Evolutionary conservation across 2,113 vertebrate species (phyloP), one percentile per base, ranked within the genome.

Genomic region (Vireo altiloquus): DNA sequence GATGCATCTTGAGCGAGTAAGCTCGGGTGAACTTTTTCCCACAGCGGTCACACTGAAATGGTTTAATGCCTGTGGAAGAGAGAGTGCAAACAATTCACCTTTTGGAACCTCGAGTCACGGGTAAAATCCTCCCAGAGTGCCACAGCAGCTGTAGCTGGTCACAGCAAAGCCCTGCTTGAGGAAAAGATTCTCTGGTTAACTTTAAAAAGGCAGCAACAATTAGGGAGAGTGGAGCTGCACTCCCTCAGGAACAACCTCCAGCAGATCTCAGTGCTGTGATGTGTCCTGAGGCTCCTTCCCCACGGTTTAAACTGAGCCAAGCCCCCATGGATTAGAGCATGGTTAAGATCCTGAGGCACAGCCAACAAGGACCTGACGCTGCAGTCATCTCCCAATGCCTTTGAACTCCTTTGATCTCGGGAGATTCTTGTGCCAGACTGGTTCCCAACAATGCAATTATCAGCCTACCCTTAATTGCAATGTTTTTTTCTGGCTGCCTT

Each of bases 11-110:
- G 98, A 99, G 98, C 97, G 99, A 99, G 98, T 99, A 99, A 98
- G 99, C 99, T 98, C 99, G 99, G 98, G 99, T 99, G 98, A 99
- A 99, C 98, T 99, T 99, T 99, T 99, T 99, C 98, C 99, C 99
- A 98, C 99, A 99, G 98, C 99, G 99, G 98, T 99, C 99, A 96
- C 99, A 99, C 98, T 99, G 99, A 99, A 99, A 99, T 97, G 99
- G 99, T 99, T 99, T 99, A 99, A 99, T 99, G 98, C 99, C 99
- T 99, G 96, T 1, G 71, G 95, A 77, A 87, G 63, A 96, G 71
- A 80, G 77, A 90, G 92, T 3, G 46, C 44, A 94, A 52, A 70
- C 49, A 11, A 3, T 82, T 94, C 92, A 87, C 52, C 83, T 33
- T 13, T 4, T 9, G 70, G 0, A 24, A 22, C 0, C 46, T 66